Base-by-base conservation (phyloP, 2,888 invertebrate genomes). In the Philaethria dido region DNA sequence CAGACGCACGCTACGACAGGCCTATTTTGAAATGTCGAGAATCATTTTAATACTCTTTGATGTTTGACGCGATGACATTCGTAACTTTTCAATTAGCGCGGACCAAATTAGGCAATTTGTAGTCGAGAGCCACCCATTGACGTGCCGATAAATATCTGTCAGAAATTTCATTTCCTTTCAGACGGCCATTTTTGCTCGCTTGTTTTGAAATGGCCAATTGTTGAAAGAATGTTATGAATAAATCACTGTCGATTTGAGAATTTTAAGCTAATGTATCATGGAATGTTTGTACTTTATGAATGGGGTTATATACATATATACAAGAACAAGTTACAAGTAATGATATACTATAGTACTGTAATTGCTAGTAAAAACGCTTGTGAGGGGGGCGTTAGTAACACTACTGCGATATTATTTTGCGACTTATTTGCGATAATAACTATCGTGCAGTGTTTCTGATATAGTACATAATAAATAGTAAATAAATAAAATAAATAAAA, bases 131-230 rank as follows among this genome's bases (percentile, higher is more conserved):
- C 65, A 66, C 72, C 71, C 71, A 79, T 78, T 77, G 83, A 74
- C 74, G 74, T 75, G 62, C 71, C 77, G 73, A 84, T 84, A 83
- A 83, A 83, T 83, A 82, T 75, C 77, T 75, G 77, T 72, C 74
- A 74, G 78, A 82, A 82, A 81, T 80, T 78, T 80, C 75, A 83
- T 81, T 81, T 83, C 78, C 74, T 63, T 68, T 69, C 66, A 69
- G 73, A 74, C 76, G 75, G 75, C 75, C 79, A 79, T 78, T 78
- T 78, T 80, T 80, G 78, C 76, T 78, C 74, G 61, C 72, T 72
- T 62, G 67, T 16, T 61, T 18, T 52, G 39, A 59, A 59, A 45
- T 59, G 44, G 20, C n/a, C 22, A 18, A 36, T 52, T 45, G 25
- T 50, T 48, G 48, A 48, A 48, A 50, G 47, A 50, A 36, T 59